Evolutionary conservation across 1,140 invertebrate genomes (phyloP).

Genomic region (Philaenus spumarius): DNA sequence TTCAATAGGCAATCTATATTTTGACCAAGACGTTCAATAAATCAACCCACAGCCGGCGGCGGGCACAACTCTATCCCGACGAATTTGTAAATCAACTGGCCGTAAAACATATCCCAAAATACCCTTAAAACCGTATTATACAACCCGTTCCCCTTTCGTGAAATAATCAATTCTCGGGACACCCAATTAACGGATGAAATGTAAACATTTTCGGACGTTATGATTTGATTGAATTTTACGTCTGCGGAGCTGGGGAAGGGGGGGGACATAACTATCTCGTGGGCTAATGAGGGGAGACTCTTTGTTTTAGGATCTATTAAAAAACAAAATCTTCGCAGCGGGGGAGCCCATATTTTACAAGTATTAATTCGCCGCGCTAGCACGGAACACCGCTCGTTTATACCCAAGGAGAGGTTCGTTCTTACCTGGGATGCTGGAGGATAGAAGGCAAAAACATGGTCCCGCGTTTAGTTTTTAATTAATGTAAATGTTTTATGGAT

Average conservation of each 20-base stretch:
- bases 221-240: slow-evolving; percentile 20
- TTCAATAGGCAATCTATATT: too few species aligned
- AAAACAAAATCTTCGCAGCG: slow-evolving; percentile 19
- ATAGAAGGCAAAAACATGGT: too few species aligned
- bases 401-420: background rate
- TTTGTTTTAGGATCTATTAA: slow-evolving; percentile 19
- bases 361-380: slow-evolving; percentile 11
- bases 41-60: too few species aligned
- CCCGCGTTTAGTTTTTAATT: too few species aligned
- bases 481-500: too few species aligned
- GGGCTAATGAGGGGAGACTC: slow-evolving; percentile 18
- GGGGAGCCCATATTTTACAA: slow-evolving; percentile 19
- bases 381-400: slow-evolving; percentile 1
- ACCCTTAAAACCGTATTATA: too few species aligned
- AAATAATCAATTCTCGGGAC: background rate
- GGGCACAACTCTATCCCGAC: too few species aligned
- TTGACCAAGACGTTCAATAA: too few species aligned
- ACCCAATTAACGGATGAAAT: slow-evolving; percentile 14
- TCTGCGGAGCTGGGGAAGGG: background rate
- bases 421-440: too few species aligned
- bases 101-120: too few species aligned
- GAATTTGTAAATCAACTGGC: too few species aligned
- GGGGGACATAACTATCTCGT: background rate
- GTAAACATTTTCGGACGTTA: slow-evolving; percentile 9
- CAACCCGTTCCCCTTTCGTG: too few species aligned